Conservation (phyloP, 1,140 invertebrate species). For the Euura saliciscinereae region DNA sequence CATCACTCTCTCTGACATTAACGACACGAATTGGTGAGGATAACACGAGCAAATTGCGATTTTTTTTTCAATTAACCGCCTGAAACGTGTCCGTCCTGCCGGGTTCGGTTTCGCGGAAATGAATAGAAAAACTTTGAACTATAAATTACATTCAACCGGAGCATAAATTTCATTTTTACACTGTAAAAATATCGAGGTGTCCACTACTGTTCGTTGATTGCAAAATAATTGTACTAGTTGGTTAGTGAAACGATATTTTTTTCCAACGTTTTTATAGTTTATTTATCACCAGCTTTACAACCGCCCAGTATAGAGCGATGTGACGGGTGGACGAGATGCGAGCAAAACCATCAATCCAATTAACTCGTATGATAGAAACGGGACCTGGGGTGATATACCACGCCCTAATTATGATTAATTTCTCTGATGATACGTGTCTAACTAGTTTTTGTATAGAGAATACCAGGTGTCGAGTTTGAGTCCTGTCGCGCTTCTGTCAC, state of each 20-base stretch:
- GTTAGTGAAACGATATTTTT: too few relatives aligned
- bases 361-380: background rate
- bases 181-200: background rate
- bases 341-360: constrained; percentile 5
- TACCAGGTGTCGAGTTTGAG: background rate
- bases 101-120: background rate
- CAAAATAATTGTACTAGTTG: too few relatives aligned
- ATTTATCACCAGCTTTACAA: too few relatives aligned
- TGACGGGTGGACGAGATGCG: background rate
- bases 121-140: background rate
- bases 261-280: too few relatives aligned
- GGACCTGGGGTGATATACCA: background rate
- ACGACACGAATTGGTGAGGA: too few relatives aligned
- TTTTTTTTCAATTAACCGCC: background rate
- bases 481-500: background rate
- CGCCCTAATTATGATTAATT: constrained; percentile 5
- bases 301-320: too few relatives aligned
- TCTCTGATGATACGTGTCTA: background rate
- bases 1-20: too few relatives aligned
- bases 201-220: too few relatives aligned
- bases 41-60: background rate
- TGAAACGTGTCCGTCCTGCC: background rate
- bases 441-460: too few relatives aligned
- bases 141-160: background rate
- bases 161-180: background rate